Percentiles rank a stretch among this genome's conserved stretches.
phyloP scores from a whole-genome alignment of 2,888 invertebrate species.

The Melipona beecheii region DNA sequence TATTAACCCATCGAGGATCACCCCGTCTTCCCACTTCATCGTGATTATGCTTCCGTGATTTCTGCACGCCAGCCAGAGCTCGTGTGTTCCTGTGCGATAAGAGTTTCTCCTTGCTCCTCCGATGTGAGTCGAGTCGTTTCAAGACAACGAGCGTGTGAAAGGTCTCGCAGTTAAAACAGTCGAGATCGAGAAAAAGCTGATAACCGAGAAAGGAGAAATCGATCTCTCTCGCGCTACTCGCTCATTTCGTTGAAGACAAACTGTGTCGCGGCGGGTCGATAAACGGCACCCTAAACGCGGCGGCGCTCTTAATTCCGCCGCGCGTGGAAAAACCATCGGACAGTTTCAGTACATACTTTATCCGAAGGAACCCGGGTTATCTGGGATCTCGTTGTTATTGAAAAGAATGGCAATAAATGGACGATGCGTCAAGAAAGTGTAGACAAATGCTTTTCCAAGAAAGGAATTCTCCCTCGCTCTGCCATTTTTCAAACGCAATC shows the following conservation, averaged over 20 bases:
- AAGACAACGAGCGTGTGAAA: neutral
- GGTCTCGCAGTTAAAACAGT: no score
- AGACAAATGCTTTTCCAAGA: constrained; percentile 1
- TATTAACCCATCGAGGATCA: constrained; percentile 18
- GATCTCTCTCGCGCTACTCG: neutral
- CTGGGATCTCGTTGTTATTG: neutral
- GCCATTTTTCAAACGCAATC: constrained; percentile 1
- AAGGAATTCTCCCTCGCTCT: neutral
- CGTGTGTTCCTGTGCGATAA: neutral
- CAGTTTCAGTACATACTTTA: neutral
- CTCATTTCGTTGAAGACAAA: rapidly evolving
- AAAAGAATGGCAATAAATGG: neutral
- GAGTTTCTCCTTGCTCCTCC: neutral
- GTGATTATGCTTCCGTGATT: constrained; percentile 1
- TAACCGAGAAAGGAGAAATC: no score
- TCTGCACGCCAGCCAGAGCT: neutral
- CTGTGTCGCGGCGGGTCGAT: neutral
- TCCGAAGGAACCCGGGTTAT: neutral
- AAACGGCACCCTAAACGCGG: neutral
- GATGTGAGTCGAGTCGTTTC: neutral
- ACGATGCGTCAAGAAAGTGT: neutral
- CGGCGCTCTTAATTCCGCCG: neutral
- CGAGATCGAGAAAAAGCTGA: no score
- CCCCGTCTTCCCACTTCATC: neutral
- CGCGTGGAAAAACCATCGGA: neutral